phyloP scores from a whole-genome alignment of 1,140 invertebrate species.

The Pseudachorutes palmiensis region DNA sequence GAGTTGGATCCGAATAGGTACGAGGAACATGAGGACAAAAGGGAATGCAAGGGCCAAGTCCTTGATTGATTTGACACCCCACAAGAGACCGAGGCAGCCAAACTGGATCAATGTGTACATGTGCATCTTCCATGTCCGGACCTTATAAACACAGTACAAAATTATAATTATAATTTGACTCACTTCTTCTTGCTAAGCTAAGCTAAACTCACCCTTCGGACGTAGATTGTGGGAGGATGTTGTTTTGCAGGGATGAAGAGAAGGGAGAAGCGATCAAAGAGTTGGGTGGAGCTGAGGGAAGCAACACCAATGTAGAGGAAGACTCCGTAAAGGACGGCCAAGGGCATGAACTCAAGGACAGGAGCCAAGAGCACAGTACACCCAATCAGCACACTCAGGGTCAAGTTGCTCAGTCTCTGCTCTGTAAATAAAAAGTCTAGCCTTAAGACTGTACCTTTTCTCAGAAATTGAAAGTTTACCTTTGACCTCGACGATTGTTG shows the following conservation, averaged over 20 bases:
- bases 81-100: conserved; percentile 64
- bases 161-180: neutral
- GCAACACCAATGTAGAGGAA: conserved; percentile 61
- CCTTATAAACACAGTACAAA: conserved; percentile 48
- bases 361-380: conserved; percentile 75
- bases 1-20: conserved; percentile 71
- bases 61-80: conserved; percentile 75
- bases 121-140: conserved; percentile 86
- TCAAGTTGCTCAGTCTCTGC: conserved; percentile 65
- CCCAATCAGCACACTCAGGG: conserved; percentile 65
- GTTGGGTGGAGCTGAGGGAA: conserved; percentile 52
- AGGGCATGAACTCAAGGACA: conserved; percentile 50
- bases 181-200: too few relatives aligned
- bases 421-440: conserved; percentile 47
- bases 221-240: conserved; percentile 44
- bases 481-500: conserved; percentile 30
- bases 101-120: conserved; percentile 79
- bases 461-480: conserved; percentile 21
- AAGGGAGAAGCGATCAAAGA: conserved; percentile 52
- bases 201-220: conserved; percentile 28
- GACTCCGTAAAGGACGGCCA: conserved; percentile 58
- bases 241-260: conserved; percentile 58
- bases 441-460: neutral
- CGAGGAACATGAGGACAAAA: conserved; percentile 83
- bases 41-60: conserved; percentile 78